Percentiles rank a stretch among this genome's conserved stretches.
Evolutionary conservation across 2,888 invertebrate species (phyloP).

Genomic region (Sthenelais limicola): DNA sequence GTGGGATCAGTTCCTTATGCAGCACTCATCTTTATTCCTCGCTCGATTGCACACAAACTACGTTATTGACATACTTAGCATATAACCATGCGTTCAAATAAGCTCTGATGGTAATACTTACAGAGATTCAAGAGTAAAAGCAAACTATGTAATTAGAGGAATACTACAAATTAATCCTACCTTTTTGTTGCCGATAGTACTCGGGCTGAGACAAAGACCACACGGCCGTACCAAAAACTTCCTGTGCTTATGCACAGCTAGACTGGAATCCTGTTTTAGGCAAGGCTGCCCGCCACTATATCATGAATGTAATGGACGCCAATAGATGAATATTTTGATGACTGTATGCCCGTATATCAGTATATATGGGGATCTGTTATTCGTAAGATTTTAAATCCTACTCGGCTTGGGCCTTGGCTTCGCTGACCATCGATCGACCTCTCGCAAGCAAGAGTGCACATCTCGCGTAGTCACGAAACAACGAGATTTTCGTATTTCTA

Average conservation of each 20-base stretch:
- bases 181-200: constrained; percentile 44
- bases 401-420: constrained; percentile 18
- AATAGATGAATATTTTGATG: constrained; percentile 10
- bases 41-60: constrained; percentile 31
- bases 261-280: background rate
- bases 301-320: constrained; percentile 14
- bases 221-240: constrained; percentile 37
- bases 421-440: constrained; percentile 44
- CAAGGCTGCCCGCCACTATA: constrained; percentile 14
- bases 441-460: constrained; percentile 33
- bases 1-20: constrained; percentile 18
- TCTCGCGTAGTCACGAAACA: constrained; percentile 31
- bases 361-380: constrained; percentile 19
- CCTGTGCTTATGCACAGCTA: constrained; percentile 31
- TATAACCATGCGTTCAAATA: background rate
- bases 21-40: constrained; percentile 26
- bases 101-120: background rate
- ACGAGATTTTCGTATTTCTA: too few relatives aligned
- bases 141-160: background rate
- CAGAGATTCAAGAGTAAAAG: background rate
- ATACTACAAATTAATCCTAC: constrained; percentile 38
- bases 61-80: constrained; percentile 1
- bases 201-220: constrained; percentile 40
- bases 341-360: constrained; percentile 10
- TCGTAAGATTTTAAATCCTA: constrained; percentile 35